Evolutionary conservation across 2,888 invertebrate genomes (phyloP), one percentile per base, ranked within the genome.

Genomic region (Polyommatus iphigenia): DNA sequence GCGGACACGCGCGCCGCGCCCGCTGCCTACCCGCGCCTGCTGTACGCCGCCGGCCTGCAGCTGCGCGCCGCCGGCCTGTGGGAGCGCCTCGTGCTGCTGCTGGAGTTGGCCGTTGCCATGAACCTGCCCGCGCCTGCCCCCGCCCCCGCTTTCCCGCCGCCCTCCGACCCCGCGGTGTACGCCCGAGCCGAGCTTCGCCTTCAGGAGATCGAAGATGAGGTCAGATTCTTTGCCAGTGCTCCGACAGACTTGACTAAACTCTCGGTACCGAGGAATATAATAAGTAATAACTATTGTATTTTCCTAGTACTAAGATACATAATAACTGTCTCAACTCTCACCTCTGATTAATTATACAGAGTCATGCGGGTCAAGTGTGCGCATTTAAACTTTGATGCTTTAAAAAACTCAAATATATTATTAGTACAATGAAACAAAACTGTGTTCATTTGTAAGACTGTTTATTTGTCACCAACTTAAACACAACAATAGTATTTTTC

Each of bases 41-140:
- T 90, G 41, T 85, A 86, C 81, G 84, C 80, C 18, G 87, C 87
- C 82, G 90, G 81, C 18, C 81, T 82, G 41, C 83, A 83, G 79
- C 84, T 90, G 77, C 97, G 97, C 84, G 95, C 96, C 24, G 95
- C 96, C 8, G 97, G 97, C 0, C 93, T 97, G 79, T 96, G 96
- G 94, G 97, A 97, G 90, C 96, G 95, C 84, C 95, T 97, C 84
- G 96, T 96, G 95, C 95, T 96, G 80, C 90, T 97, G 59, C 87
- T 97, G 75, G 95, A 96, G 85, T 90, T 97, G 85, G 96, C 96
- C 83, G 90, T 96, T 50, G 95, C 96, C 81, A 90, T 97, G 82
- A 97, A 96, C 92, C 93, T 96, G 80, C 92, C 94, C 76, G 73
- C 79, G 36, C 62, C 79, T 59, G 82, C 78, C 59, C 92, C 94